These are phyloP conservation scores for Trachelus iudaicus DNA, from an alignment of 2,888 invertebrate genomes.

Conservation along the genomic window DNA sequence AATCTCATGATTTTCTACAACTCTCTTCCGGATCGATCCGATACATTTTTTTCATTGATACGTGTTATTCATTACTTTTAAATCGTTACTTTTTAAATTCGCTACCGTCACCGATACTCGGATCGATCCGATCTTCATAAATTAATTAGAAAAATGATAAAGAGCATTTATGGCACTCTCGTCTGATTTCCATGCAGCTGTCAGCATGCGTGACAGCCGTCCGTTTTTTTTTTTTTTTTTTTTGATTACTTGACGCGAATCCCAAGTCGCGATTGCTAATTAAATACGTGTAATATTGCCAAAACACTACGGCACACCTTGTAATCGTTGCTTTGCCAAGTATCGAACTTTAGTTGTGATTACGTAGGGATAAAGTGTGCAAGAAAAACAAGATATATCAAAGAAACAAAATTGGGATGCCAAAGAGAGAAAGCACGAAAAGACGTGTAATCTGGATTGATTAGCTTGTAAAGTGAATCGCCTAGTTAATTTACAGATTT, in stretches of 20 bases:
- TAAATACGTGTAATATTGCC: neutral
- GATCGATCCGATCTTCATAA: neutral
- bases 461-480: neutral
- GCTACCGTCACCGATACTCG: neutral
- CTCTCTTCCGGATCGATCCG: neutral
- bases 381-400: neutral
- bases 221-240: neutral
- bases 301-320: conserved; percentile 10
- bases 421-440: neutral
- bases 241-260: neutral
- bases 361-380: neutral
- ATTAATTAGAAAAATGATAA: neutral
- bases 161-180: neutral
- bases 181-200: conserved; percentile 60
- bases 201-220: conserved; percentile 56
- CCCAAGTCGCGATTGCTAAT: conserved; percentile 1
- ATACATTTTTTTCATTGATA: neutral
- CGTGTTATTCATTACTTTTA: neutral
- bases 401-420: neutral
- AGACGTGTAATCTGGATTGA: neutral
- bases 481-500: too few relatives aligned
- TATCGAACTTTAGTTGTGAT: neutral
- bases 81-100: neutral
- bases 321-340: conserved; percentile 16
- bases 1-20: neutral